A percentile compares a stretch with the other conserved stretches of the same genome.
These are phyloP conservation scores for Scaptomyza flava DNA, from an alignment of 2,888 invertebrate genomes.

Conservation along the genomic window DNA sequence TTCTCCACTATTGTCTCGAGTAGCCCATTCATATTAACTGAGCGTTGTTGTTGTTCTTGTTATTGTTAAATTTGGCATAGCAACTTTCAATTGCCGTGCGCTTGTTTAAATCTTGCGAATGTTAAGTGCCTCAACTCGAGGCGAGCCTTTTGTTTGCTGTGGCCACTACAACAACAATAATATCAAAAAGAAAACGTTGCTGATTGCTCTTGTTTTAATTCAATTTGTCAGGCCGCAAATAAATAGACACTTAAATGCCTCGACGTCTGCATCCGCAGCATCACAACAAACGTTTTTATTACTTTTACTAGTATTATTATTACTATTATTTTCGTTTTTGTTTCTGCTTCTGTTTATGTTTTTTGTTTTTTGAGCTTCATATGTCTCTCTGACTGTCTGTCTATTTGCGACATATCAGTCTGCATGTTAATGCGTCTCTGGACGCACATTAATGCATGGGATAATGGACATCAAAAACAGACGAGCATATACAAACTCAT, in stretches of 20 bases:
- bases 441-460: slow-evolving; percentile 75
- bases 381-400: not conserved
- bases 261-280: slow-evolving; percentile 47
- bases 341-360: not conserved
- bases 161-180: slow-evolving; percentile 1
- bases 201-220: slow-evolving; percentile 64
- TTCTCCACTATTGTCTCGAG: slow-evolving; percentile 39
- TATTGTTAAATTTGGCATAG: slow-evolving; percentile 43
- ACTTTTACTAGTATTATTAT: slow-evolving; percentile 1
- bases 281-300: not conserved
- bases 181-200: slow-evolving; percentile 4
- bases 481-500: slow-evolving; percentile 1
- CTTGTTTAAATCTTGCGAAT: slow-evolving; percentile 40
- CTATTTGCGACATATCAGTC: slow-evolving; percentile 42
- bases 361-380: slow-evolving; percentile 1
- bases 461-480: slow-evolving; percentile 57
- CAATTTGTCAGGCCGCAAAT: slow-evolving; percentile 72
- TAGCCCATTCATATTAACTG: slow-evolving; percentile 34
- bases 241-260: slow-evolving; percentile 68
- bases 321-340: slow-evolving; percentile 6
- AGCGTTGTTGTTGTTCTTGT: slow-evolving; percentile 12
- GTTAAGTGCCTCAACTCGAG: slow-evolving; percentile 21
- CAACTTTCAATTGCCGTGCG: slow-evolving; percentile 51
- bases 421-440: slow-evolving; percentile 77
- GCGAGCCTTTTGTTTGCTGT: slow-evolving; percentile 13